phyloP scores from a whole-genome alignment of 2,797 vertebrate genomes.

The Eupleurogrammus muticus region DNA sequence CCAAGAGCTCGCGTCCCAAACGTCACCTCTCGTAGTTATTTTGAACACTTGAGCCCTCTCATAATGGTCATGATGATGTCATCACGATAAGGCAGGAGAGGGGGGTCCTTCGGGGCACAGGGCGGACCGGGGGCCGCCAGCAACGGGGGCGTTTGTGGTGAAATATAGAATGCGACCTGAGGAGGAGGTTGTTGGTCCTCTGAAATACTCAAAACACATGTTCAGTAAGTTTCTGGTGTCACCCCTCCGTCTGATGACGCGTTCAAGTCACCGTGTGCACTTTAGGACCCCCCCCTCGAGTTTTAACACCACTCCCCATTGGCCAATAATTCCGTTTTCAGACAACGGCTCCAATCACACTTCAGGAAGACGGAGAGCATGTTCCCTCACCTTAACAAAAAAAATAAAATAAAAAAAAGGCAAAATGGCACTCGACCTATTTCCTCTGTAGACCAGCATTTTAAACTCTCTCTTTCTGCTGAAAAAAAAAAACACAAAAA shows the following conservation, averaged over 20 bases:
- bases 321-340: constrained; percentile 62
- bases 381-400: constrained; percentile 38
- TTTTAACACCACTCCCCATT: constrained; percentile 77
- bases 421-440: constrained; percentile 55
- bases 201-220: not conserved
- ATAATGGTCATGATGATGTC: constrained; percentile 64
- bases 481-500: constrained; percentile 27
- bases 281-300: constrained; percentile 48
- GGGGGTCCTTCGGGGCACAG: constrained; percentile 44
- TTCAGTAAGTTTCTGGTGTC: constrained; percentile 3
- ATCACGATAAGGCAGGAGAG: constrained; percentile 70
- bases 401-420: constrained; percentile 39
- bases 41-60: constrained; percentile 50
- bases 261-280: constrained; percentile 47
- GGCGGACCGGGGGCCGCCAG: constrained; percentile 12
- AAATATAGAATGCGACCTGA: constrained; percentile 13
- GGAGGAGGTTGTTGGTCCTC: constrained; percentile 13
- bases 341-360: constrained; percentile 67
- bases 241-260: constrained; percentile 24
- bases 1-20: constrained; percentile 25
- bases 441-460: constrained; percentile 41
- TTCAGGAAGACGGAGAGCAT: constrained; percentile 65
- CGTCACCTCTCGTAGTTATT: constrained; percentile 10
- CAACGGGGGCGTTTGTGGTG: not conserved
- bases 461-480: constrained; percentile 37